Evolutionary conservation across 2,797 vertebrate species (phyloP), one percentile per base, ranked within the genome.

Genomic region (Onychomys torridus): DNA sequence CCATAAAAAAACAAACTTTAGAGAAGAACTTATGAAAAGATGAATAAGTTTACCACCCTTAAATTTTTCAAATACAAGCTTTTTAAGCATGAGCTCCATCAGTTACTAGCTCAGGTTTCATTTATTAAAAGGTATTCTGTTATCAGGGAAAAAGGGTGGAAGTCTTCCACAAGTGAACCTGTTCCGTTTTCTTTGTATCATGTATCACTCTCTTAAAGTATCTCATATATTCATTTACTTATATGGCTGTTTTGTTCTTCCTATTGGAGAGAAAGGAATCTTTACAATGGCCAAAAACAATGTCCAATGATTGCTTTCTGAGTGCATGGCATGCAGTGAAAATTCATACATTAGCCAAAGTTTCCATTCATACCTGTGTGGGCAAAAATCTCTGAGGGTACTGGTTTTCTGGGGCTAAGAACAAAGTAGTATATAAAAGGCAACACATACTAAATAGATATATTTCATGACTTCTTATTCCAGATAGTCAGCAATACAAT

Each of bases 141-240:
- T 59, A 63, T 61, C 10, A 71, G 29, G 14, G 37, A 27, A 90
- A 49, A 29, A 40, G 69, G 9, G 2, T 29, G 49, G 37, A 76
- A 82, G 46, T 3, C 0, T 9, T 46, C 12, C 13, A 34, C 10
- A 12, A 37, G 81, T 94, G 84, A 93, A 78, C 5, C 29, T 90
- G 9, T 32, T 84, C 65, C 73, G 1, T 96, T 90, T 93, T 89
- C 21, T 97, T 63, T 69, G 55, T 67, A 85, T 59, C 6, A 76
- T 14, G n/a, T 32, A 11, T 75, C 32, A 85, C 57, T 88, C 77
- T 49, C 27, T 86, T 61, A 87, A 81, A 34, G 10, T 46, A n/a
- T 14, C 88, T 79, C 63, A 32, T 49, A 75, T 84, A 37, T 49
- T 81, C 87, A 63, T 84, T 87, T 83, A 59, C 25, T 6, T 27